Percentiles rank a stretch among this genome's conserved stretches.
Evolutionary conservation across 2,113 vertebrate species (phyloP).

Genomic region (Sakesphorus luctuosus): DNA sequence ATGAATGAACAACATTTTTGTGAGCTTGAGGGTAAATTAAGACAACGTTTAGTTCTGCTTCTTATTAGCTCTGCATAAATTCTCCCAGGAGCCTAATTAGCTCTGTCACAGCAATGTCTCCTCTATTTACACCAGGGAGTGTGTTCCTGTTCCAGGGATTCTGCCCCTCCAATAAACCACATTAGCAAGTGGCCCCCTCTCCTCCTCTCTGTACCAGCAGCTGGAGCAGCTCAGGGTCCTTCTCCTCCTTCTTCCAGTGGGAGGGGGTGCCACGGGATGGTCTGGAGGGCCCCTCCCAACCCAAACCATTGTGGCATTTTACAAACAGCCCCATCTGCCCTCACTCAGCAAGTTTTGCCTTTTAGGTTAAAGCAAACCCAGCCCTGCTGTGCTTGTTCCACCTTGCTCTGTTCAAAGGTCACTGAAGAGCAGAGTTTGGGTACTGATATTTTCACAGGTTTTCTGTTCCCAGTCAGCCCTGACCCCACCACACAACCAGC

Average conservation of each 20-base stretch:
- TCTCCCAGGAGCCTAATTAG: conserved; percentile 77
- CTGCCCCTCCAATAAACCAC: neutral
- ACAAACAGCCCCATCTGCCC: neutral
- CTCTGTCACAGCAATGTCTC: conserved; percentile 61
- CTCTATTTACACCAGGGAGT: conserved; percentile 37
- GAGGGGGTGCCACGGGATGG: too few species aligned
- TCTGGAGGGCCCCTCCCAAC: neutral
- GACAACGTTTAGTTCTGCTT: conserved; percentile 72
- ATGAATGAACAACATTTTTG: conserved; percentile 57
- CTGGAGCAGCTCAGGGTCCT: accelerated
- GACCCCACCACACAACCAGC: accelerated
- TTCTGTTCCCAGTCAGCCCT: neutral
- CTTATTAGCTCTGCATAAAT: conserved; percentile 76
- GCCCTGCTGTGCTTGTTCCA: too few species aligned
- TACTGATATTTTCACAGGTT: neutral
- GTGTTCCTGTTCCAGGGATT: neutral
- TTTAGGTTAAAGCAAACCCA: too few species aligned
- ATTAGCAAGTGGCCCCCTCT: neutral
- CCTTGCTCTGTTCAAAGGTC: neutral
- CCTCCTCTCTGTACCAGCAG: neutral
- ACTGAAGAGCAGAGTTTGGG: neutral
- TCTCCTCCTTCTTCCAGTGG: neutral
- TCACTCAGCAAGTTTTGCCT: too few species aligned
- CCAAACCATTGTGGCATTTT: neutral
- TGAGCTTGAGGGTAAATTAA: conserved; percentile 75